Conservation (phyloP, 23 tunicate genomes). For the Aplidium turbinatum region DNA sequence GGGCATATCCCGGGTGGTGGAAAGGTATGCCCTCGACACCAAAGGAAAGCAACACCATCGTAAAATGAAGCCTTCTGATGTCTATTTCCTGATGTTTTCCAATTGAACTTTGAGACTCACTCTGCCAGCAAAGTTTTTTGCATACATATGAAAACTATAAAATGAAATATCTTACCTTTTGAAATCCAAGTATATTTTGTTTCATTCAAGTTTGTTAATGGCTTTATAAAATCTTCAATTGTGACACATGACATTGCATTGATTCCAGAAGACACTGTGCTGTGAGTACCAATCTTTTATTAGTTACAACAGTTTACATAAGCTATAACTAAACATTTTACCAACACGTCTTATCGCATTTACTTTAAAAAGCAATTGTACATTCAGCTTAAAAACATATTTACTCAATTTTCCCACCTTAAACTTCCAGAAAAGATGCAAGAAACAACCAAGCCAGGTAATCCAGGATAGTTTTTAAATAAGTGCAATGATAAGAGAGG, state of each 20-base stretch:
- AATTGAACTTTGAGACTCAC: not conserved
- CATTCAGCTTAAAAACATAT: too few relatives aligned
- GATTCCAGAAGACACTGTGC: constrained; percentile 75
- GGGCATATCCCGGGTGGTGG: too few relatives aligned
- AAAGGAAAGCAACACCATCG: not conserved
- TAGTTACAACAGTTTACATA: too few relatives aligned
- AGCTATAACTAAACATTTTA: too few relatives aligned
- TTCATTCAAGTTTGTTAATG: constrained; percentile 26
- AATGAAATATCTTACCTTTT: constrained; percentile 19
- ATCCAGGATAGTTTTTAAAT: constrained; percentile 55
- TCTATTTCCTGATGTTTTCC: not conserved
- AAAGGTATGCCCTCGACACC: too few relatives aligned
- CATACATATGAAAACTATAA: not conserved
- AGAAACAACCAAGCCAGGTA: constrained; percentile 75
- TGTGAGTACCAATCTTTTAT: too few relatives aligned
- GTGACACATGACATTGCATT: constrained; percentile 62
- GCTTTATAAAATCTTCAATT: constrained; percentile 46
- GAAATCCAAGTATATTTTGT: constrained; percentile 41
- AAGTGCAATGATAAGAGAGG: constrained; percentile 59
- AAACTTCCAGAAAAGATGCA: constrained; percentile 87
- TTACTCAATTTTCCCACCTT: constrained; percentile 34
- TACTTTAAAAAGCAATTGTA: too few relatives aligned
- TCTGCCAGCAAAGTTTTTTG: not conserved
- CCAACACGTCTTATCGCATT: too few relatives aligned
- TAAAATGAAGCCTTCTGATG: not conserved